phyloP scores from a whole-genome alignment of 2,888 invertebrate genomes.

The Agriopis leucophaearia region DNA sequence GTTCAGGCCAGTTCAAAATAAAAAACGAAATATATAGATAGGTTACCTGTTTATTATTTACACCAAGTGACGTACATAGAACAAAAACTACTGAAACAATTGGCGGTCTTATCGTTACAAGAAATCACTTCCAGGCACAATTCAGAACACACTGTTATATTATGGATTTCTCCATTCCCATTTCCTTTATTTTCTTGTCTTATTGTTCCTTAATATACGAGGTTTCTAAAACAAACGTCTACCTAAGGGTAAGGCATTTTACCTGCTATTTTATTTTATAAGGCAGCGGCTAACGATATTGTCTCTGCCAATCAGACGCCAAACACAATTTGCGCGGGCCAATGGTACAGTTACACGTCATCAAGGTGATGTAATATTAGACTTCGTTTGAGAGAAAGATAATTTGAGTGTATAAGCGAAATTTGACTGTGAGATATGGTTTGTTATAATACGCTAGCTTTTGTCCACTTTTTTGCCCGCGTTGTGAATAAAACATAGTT shows the following conservation, averaged over 20 bases:
- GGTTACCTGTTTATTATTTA: no score
- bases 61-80: no score
- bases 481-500: no score
- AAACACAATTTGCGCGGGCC: conserved; percentile 43
- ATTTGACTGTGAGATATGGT: no score
- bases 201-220: background rate
- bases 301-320: conserved; percentile 48
- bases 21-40: no score
- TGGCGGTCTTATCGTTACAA: no score
- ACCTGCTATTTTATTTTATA: conserved; percentile 35
- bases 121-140: no score
- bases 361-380: conserved; percentile 5
- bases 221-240: conserved; percentile 15
- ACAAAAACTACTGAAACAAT: no score
- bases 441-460: no score
- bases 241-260: conserved; percentile 41
- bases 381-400: conserved; percentile 4
- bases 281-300: conserved; percentile 44
- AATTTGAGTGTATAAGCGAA: background rate
- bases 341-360: conserved; percentile 33
- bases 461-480: no score
- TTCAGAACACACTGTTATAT: background rate
- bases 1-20: no score
- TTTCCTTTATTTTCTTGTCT: background rate
- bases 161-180: background rate